These are phyloP conservation scores for Ips typographus DNA, from an alignment of 1,140 invertebrate species.

Conservation along the genomic window DNA sequence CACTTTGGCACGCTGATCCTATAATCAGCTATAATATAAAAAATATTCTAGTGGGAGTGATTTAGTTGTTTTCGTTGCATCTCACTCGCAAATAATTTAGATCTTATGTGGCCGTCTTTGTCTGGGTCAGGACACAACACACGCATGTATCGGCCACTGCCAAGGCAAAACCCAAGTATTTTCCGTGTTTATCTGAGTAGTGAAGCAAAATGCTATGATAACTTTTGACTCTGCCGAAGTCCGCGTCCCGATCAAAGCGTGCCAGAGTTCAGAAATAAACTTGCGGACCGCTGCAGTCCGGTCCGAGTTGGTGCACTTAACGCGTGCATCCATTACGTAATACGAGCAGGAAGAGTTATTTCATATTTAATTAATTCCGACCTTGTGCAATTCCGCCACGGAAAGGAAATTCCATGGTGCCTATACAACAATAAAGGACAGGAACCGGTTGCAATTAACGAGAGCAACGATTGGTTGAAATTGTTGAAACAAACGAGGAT, in stretches of 20 bases:
- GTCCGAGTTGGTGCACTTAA: not conserved
- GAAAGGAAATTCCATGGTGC: no score
- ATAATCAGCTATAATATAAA: no score
- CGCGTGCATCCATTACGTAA: slow-evolving; percentile 5
- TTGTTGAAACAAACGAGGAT: not conserved
- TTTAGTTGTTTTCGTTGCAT: no score
- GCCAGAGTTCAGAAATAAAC: slow-evolving; percentile 9
- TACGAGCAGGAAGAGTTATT: not conserved
- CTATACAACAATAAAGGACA: not conserved
- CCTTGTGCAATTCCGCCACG: slow-evolving; percentile 2
- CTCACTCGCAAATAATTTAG: no score
- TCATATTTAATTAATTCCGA: slow-evolving; percentile 3
- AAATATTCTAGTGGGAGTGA: no score
- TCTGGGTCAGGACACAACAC: no score
- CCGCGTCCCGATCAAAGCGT: not conserved
- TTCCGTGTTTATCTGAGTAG: no score
- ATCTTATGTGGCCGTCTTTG: no score
- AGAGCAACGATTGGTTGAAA: slow-evolving; percentile 1
- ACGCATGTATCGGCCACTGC: no score
- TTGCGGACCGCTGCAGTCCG: not conserved
- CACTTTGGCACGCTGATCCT: no score
- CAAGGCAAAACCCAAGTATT: no score
- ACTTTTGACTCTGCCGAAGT: slow-evolving; percentile 5
- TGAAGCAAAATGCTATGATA: not conserved
- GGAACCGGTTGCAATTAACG: slow-evolving; percentile 4